Base-by-base conservation (phyloP, 2,888 invertebrate species). In the Tineola bisselliella region DNA sequence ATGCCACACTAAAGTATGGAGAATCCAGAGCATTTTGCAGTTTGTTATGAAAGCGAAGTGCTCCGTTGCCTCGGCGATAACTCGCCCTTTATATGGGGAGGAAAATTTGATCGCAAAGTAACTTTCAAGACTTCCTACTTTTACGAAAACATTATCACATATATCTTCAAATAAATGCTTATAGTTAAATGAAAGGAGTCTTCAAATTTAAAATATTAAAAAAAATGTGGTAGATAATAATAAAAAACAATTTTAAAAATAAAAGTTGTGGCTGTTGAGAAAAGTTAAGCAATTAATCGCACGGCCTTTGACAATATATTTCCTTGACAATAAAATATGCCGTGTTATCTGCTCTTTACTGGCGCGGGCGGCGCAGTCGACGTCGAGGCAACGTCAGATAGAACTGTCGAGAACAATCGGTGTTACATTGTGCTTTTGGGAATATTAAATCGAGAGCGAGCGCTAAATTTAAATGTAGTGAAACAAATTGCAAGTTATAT, bases 311-410 rank as follows among this genome's bases (percentile, higher is more conserved):
- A 79, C 79, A 83, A 84, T 81, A 84, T 77, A 80, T 81, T 82
- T 82, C 76, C 76, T 78, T 77, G 77, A 84, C 79, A 82, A 84
- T 82, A 82, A 84, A 83, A 81, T 84, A 81, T 78, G 78, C 71
- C 69, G 74, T 76, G 77, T 81, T 66, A 65, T 66, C 65, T 66
- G 66, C 65, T 66, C 84, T 82, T 80, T 83, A 81, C 76, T 74
- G 76, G 74, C 48, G 74, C 25, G 25, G 25, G 25, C 25, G 25
- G 65, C 68, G 73, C 48, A 48, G 13, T 48, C 48, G 43, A 15
- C 8, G 15, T n/a, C 48, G 59, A 44, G 69, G 75, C 70, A 73
- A 77, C 70, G 75, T 75, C 76, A 80, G 75, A 77, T 74, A 79
- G 80, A 81, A 74, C 79, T 78, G 84, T 82, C 84, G 78, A 73